Percentiles rank a stretch among this genome's conserved stretches.
Conservation (phyloP, 2,888 invertebrate genomes). For the Heptascelio sp. region DNA sequence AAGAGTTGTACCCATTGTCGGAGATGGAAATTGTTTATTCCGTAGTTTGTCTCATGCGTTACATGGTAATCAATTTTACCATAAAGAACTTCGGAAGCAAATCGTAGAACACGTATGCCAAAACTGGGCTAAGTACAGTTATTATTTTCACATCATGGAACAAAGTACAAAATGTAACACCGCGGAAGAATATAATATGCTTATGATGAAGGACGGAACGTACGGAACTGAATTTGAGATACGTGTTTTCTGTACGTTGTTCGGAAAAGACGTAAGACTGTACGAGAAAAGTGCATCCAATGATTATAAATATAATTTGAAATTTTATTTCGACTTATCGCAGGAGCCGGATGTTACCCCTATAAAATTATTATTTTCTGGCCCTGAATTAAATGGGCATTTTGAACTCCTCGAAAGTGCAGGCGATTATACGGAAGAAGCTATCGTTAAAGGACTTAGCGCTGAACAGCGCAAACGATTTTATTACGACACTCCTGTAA, state of each 20-base stretch:
- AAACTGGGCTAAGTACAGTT: background rate
- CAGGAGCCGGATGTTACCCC: background rate
- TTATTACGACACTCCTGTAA: no score
- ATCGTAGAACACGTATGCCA: background rate
- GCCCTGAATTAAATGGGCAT: background rate
- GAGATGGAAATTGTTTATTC: background rate
- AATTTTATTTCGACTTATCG: background rate
- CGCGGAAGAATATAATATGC: no score
- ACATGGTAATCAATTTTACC: background rate
- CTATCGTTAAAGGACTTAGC: no score
- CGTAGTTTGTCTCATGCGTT: background rate
- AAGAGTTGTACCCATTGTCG: background rate
- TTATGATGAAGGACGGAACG: background rate
- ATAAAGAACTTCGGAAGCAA: background rate
- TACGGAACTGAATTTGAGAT: background rate
- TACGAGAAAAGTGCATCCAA: background rate
- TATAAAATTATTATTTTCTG: background rate
- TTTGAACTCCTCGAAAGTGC: background rate
- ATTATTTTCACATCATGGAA: background rate
- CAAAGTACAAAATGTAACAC: no score
- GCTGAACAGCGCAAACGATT: no score
- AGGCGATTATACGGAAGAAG: background rate
- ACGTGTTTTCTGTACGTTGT: background rate
- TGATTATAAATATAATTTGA: background rate
- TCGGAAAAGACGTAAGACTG: background rate